Evolutionary conservation across 2,888 invertebrate species (phyloP).

Genomic region (Orthosia incerta): DNA sequence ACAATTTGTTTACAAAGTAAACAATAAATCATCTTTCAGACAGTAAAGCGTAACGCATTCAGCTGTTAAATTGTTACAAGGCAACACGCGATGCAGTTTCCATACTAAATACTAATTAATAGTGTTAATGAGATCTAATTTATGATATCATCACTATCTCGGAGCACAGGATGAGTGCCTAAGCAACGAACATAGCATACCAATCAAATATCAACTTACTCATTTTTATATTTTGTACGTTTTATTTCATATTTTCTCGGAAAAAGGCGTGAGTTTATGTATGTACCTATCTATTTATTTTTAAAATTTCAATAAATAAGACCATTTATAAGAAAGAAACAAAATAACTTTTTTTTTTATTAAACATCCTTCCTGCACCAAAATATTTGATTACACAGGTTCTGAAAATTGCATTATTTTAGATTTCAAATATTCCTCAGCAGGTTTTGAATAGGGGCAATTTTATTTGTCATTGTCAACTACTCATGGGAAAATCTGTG

Average conservation of each 20-base stretch:
- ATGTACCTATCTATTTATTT: conserved; percentile 3
- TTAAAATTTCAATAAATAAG: not conserved
- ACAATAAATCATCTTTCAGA: conserved; percentile 10
- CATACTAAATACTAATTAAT: conserved; percentile 43
- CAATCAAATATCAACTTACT: not conserved
- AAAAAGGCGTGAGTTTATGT: conserved; percentile 30
- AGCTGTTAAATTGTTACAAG: conserved; percentile 49
- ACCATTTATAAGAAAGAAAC: too few relatives aligned
- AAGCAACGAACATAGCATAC: not conserved
- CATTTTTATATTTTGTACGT: not conserved
- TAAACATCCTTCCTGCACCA: not conserved
- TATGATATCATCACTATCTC: conserved; percentile 46
- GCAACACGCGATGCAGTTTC: conserved; percentile 46
- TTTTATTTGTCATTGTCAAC: not conserved
- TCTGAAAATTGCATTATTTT: not conserved
- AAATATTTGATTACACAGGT: too few relatives aligned
- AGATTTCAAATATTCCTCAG: not conserved
- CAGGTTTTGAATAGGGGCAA: not conserved
- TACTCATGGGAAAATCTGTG: conserved; percentile 24
- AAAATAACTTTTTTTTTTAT: too few relatives aligned
- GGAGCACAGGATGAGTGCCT: conserved; percentile 1
- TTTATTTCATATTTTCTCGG: conserved; percentile 41
- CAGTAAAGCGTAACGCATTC: conserved; percentile 19
- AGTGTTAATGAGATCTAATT: conserved; percentile 38
- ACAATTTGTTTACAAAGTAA: not conserved